Evolutionary conservation across 2,113 vertebrate species (phyloP).

Genomic region (Cavia aperea): DNA sequence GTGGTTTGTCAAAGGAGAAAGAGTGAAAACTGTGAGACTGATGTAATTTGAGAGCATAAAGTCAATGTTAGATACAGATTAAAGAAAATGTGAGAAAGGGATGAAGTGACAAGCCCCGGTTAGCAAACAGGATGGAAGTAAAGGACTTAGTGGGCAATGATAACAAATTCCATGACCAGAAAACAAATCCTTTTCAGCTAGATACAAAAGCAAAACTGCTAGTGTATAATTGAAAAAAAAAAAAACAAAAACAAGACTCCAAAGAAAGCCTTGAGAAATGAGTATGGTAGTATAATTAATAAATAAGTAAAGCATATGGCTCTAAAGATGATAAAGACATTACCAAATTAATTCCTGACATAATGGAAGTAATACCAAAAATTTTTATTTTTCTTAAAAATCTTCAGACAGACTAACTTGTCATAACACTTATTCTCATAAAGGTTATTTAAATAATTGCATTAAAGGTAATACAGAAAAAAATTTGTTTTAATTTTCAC

Average conservation of each 20-base stretch:
- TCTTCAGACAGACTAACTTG: neutral
- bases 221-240: neutral
- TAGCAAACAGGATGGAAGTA: neutral
- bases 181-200: neutral
- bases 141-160: neutral
- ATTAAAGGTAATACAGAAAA: neutral
- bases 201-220: neutral
- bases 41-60: neutral
- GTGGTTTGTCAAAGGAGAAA: neutral
- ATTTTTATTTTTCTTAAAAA: neutral
- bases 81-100: neutral
- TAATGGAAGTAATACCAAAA: neutral
- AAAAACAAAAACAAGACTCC: neutral
- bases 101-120: neutral
- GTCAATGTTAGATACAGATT: neutral
- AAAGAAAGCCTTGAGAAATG: neutral
- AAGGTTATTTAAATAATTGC: neutral
- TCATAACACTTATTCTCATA: neutral
- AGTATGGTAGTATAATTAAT: neutral
- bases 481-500: neutral
- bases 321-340: neutral
- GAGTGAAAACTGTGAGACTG: neutral
- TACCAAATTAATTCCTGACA: neutral
- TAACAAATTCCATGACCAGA: neutral
- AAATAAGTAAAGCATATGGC: neutral